Evolutionary conservation across 2,113 vertebrate genomes (phyloP).

Genomic region (Cygnus atratus): DNA sequence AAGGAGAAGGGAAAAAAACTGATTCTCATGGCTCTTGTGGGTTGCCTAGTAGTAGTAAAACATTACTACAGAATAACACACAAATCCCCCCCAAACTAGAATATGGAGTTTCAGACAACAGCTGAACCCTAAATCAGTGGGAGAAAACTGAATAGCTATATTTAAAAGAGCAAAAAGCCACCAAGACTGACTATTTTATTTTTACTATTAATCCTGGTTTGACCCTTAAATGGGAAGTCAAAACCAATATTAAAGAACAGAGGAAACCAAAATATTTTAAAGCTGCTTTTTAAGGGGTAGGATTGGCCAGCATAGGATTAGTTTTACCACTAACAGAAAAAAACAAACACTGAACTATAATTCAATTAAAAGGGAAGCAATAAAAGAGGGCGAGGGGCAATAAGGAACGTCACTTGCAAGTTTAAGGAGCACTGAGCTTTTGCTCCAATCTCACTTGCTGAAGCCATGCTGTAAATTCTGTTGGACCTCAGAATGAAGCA

Average conservation of each 20-base stretch:
- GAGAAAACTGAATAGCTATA: neutral
- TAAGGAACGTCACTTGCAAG: neutral
- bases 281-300: neutral
- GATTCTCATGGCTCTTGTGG: neutral
- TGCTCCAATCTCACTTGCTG: neutral
- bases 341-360: accelerated
- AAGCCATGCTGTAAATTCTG: neutral
- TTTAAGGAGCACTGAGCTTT: neutral
- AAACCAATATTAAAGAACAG: neutral
- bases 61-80: neutral
- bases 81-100: neutral
- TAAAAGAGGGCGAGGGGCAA: neutral
- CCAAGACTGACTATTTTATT: neutral
- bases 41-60: neutral
- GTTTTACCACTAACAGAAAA: neutral
- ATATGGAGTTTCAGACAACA: neutral
- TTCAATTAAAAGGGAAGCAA: neutral
- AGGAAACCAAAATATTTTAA: neutral
- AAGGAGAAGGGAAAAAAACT: neutral
- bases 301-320: neutral
- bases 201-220: neutral
- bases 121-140: accelerated
- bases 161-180: neutral
- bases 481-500: neutral
- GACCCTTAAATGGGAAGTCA: neutral